Evolutionary conservation across 2,113 vertebrate species (phyloP), one percentile per base, ranked within the genome.

Genomic region (Myotis lucifugus): DNA sequence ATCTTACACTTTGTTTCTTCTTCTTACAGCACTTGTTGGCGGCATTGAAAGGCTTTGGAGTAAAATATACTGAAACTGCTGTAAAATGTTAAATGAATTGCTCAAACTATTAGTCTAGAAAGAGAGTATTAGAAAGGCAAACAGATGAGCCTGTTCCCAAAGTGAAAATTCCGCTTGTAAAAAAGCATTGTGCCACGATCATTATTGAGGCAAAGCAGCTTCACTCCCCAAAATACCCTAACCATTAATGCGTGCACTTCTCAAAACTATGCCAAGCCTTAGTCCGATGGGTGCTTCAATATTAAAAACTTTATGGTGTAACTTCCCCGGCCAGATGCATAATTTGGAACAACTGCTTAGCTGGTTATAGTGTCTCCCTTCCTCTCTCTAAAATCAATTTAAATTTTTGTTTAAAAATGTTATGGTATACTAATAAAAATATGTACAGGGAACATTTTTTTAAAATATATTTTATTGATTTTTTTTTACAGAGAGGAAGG

Each of bases 341-440:
- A 59, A 59, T 59, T 25, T 59, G 23, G 56, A 59, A 59, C 23
- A 59, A 25, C 56, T 59, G 61, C 61, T 64, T 29, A 64, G 59
- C 25, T 61, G 10, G 61, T 64, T 29, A 64, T 27, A 64, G 61
- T 66, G 64, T 32, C 61, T 32, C 61, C 27, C 61, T 32, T 32
- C 29, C 64, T 66, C 61, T 66, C 27, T 32, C 64, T 66, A 6
- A 67, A 67, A 67, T n/a, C 29, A 67, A n/a, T 67, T n/a, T 17
- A n/a, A n/a, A n/a, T n/a, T 32, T 66, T 66, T 66, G 12, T 15
- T 87, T 90, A 72, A 82, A 77, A 85, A n/a, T 14, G 32, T 84
- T 73, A 72, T 85, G 34, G 10, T 73, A 82, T 67, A 40, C 29
- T 85, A 84, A 67, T 73, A 92, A 90, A 59, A 95, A 50, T 64